Evolutionary conservation across 2,797 vertebrate species (phyloP).

Genomic region (Spinus olivaceus): DNA sequence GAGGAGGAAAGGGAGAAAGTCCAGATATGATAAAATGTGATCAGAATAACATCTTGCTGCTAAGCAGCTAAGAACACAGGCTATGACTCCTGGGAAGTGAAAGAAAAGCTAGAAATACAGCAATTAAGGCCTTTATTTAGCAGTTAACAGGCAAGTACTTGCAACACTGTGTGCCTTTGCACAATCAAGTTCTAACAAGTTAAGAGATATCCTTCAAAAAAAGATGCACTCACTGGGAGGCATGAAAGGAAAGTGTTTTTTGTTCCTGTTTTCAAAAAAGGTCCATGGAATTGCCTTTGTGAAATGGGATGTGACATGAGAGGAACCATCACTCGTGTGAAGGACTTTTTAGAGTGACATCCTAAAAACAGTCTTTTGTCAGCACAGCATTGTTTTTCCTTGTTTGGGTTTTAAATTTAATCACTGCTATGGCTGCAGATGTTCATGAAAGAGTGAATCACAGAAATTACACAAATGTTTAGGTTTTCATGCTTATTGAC

Average conservation of each 20-base stretch:
- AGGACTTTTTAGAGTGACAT: neutral
- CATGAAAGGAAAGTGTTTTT: neutral
- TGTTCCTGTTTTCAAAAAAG: neutral
- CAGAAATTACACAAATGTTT: neutral
- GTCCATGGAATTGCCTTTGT: neutral
- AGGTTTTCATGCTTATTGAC: neutral
- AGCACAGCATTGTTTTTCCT: neutral
- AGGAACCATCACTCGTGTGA: neutral
- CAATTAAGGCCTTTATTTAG: slow-evolving; percentile 17
- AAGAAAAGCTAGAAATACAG: slow-evolving; percentile 1
- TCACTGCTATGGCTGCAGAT: neutral
- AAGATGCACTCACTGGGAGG: neutral
- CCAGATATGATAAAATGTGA: neutral
- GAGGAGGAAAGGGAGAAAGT: neutral
- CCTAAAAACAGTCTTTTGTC: neutral
- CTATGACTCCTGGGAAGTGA: neutral
- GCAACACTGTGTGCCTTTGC: neutral
- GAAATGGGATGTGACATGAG: neutral
- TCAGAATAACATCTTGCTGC: neutral
- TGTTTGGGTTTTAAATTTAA: neutral
- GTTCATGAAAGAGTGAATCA: neutral
- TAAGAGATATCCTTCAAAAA: slow-evolving; percentile 1
- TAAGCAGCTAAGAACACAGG: neutral
- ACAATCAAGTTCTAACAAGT: slow-evolving; percentile 17
- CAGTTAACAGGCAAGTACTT: neutral